Percentiles rank a stretch among this genome's conserved stretches.
phyloP scores from a whole-genome alignment of 1,140 invertebrate genomes.

The Pogonognathellus flavescens region DNA sequence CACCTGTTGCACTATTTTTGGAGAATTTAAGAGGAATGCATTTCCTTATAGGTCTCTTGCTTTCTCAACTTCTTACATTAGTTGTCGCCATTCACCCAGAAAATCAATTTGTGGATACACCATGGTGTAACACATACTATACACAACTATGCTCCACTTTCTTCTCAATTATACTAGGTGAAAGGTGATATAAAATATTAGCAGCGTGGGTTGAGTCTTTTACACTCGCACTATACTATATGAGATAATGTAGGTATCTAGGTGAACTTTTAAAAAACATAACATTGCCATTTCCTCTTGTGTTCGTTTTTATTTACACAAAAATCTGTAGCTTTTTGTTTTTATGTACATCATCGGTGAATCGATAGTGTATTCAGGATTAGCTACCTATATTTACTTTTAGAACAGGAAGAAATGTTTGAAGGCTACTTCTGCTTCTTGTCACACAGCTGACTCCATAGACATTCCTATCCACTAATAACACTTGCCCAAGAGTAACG shows the following conservation, averaged over 20 bases:
- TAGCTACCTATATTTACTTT: neutral
- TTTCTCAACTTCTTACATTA: neutral
- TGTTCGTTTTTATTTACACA: neutral
- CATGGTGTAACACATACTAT: neutral
- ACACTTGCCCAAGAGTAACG: neutral
- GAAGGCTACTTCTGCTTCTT: conserved; percentile 4
- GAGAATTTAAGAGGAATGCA: conserved; percentile 12
- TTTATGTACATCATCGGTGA: neutral
- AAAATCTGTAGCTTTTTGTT: neutral
- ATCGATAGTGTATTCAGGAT: neutral
- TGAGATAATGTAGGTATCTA: conserved; percentile 23
- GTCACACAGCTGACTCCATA: conserved; percentile 5
- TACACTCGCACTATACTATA: neutral
- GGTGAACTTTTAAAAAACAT: conserved; percentile 2
- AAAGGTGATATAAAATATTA: no score
- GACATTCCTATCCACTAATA: conserved; percentile 7
- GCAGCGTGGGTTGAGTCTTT: no score
- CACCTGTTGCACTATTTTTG: conserved; percentile 46
- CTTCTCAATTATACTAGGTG: neutral
- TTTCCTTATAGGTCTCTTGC: conserved; percentile 25
- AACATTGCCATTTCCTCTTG: neutral
- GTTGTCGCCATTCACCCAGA: conserved; percentile 31
- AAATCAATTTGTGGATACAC: conserved; percentile 3
- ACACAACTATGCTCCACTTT: conserved; percentile 30
- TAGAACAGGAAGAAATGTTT: conserved; percentile 5